A percentile compares a stretch with the other conserved stretches of the same genome.
These are phyloP conservation scores for Epiblema foenella DNA, from an alignment of 2,888 invertebrate genomes.

Conservation along the genomic window DNA sequence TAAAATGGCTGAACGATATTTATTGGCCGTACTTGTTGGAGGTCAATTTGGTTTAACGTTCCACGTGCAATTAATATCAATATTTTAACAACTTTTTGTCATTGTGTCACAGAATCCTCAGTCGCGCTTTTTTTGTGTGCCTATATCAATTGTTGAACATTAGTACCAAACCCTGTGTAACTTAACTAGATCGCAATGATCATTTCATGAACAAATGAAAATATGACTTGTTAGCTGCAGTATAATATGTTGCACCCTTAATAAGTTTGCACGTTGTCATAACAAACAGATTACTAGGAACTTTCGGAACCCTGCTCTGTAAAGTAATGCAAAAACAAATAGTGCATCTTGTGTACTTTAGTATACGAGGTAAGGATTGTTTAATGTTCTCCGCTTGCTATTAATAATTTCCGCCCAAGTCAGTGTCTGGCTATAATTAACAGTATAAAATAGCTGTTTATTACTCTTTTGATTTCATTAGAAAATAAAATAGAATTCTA, in stretches of 20 bases:
- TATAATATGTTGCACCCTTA: constrained; percentile 9
- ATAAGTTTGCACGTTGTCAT: constrained; percentile 15
- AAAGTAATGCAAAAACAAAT: constrained; percentile 32
- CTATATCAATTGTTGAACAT: too few relatives aligned
- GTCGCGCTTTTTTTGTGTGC: too few relatives aligned
- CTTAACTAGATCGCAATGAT: background rate
- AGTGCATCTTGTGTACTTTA: background rate
- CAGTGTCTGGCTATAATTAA: too few relatives aligned
- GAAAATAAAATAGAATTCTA: too few relatives aligned
- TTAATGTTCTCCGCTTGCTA: too few relatives aligned
- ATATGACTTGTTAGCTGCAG: background rate
- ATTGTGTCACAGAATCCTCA: too few relatives aligned
- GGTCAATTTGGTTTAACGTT: background rate
- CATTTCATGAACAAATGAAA: background rate
- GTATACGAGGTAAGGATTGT: background rate
- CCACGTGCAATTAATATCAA: too few relatives aligned
- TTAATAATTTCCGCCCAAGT: too few relatives aligned
- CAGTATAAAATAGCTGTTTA: too few relatives aligned
- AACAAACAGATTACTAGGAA: constrained; percentile 26
- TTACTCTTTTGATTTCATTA: too few relatives aligned
- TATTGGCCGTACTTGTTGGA: background rate
- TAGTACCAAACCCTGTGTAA: background rate
- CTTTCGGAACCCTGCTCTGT: constrained; percentile 22
- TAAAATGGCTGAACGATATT: background rate
- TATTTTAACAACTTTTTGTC: too few relatives aligned